A percentile compares a stretch with the other conserved stretches of the same genome.
Conservation (phyloP, 2,888 invertebrate species). For the Ornithoptera priamus region DNA sequence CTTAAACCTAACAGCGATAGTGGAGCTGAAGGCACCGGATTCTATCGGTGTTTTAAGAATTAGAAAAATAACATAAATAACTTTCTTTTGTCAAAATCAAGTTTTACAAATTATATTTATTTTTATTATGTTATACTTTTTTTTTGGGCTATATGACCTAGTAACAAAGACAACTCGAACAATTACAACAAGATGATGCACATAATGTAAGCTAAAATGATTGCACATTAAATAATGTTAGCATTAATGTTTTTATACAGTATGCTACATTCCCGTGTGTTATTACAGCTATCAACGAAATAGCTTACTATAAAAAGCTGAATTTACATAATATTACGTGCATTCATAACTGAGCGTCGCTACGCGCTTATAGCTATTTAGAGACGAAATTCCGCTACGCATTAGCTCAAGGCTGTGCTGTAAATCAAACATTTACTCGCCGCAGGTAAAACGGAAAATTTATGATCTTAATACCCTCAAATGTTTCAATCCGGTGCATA, state of each 20-base stretch:
- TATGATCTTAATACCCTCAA: constrained; percentile 60
- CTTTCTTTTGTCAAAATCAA: too few species aligned
- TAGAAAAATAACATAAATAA: too few species aligned
- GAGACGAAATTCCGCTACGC: constrained; percentile 43
- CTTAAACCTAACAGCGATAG: too few species aligned
- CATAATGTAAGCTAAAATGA: constrained; percentile 21
- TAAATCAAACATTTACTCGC: constrained; percentile 58
- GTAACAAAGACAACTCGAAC: neutral
- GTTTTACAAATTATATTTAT: too few species aligned
- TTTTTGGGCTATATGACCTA: neutral
- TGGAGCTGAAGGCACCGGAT: too few species aligned
- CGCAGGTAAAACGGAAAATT: constrained; percentile 52
- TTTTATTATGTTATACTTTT: too few species aligned
- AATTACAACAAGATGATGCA: constrained; percentile 1
- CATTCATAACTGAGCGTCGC: constrained; percentile 30
- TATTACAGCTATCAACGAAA: constrained; percentile 31
- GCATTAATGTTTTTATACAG: constrained; percentile 29
- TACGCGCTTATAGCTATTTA: constrained; percentile 37
- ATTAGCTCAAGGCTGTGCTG: constrained; percentile 45
- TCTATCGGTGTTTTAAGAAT: too few species aligned
- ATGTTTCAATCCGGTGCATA: constrained; percentile 54
- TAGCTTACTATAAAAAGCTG: constrained; percentile 31
- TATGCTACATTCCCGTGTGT: constrained; percentile 29
- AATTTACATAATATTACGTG: constrained; percentile 32
- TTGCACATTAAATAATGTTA: constrained; percentile 28